phyloP scores from a whole-genome alignment of 1,140 invertebrate genomes.

The Bathynomus jamesi region DNA sequence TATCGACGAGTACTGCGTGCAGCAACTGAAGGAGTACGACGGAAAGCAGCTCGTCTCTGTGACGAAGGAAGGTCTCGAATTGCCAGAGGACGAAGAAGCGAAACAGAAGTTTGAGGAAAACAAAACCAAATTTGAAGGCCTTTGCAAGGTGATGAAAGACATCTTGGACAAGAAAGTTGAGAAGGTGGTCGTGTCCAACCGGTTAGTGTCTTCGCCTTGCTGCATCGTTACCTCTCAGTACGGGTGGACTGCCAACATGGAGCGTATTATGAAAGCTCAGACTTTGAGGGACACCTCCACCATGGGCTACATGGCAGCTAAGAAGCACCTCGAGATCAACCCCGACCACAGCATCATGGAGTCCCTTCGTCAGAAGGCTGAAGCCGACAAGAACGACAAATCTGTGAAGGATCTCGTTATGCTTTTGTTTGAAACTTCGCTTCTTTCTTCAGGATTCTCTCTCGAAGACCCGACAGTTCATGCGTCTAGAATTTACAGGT shows the following conservation, averaged over 20 bases:
- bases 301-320: constrained; percentile 97
- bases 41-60: no score
- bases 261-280: constrained; percentile 98
- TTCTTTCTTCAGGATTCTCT: constrained; percentile 83
- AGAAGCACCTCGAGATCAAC: constrained; percentile 96
- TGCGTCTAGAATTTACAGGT: constrained; percentile 54
- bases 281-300: constrained; percentile 88
- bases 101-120: constrained; percentile 96
- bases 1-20: constrained; percentile 97
- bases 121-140: constrained; percentile 82
- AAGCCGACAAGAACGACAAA: constrained; percentile 95
- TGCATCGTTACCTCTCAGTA: constrained; percentile 99
- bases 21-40: constrained; percentile 95
- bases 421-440: constrained; percentile 80
- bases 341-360: constrained; percentile 94
- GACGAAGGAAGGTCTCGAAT: constrained; percentile 92
- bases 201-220: constrained; percentile 90
- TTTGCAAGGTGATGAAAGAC: constrained; percentile 97
- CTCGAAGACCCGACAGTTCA: constrained; percentile 69
- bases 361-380: constrained; percentile 77
- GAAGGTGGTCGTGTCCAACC: constrained; percentile 89
- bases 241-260: constrained; percentile 99
- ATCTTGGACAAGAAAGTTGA: constrained; percentile 97
- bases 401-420: constrained; percentile 90
- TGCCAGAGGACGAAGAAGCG: constrained; percentile 90